These are phyloP conservation scores for Campodea augens DNA, from an alignment of 1,140 invertebrate genomes.

Conservation along the genomic window DNA sequence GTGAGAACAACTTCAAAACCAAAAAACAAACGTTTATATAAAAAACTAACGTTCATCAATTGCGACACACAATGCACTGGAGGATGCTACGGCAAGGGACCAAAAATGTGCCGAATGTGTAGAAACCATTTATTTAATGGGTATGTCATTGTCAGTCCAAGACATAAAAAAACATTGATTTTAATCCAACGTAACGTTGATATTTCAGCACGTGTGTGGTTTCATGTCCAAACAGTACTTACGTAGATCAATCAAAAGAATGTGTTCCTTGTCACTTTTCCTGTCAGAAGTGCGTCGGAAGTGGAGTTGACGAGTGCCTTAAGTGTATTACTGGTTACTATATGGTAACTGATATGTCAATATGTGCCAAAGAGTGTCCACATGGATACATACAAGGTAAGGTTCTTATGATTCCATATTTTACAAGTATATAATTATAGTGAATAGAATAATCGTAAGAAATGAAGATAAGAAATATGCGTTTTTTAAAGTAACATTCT, in stretches of 20 bases:
- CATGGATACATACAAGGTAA: conserved; percentile 67
- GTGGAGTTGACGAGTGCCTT: conserved; percentile 58
- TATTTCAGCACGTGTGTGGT: conserved; percentile 51
- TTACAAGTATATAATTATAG: no score
- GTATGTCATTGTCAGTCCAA: conserved; percentile 21
- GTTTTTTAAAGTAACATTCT: no score
- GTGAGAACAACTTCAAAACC: conserved; percentile 13
- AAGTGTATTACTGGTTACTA: conserved; percentile 59
- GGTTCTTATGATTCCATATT: conserved; percentile 13
- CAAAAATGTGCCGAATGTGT: conserved; percentile 57
- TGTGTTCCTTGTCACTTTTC: conserved; percentile 67
- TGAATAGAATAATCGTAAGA: no score
- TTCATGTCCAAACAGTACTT: conserved; percentile 56
- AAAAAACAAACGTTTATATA: conserved; percentile 13
- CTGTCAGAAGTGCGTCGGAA: conserved; percentile 60
- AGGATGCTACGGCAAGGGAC: conserved; percentile 62
- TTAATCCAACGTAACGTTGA: neutral
- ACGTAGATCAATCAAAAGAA: conserved; percentile 47
- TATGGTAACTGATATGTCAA: conserved; percentile 52
- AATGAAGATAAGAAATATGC: no score
- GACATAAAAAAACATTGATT: neutral
- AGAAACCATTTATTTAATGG: conserved; percentile 58
- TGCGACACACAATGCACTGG: conserved; percentile 67
- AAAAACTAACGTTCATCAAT: conserved; percentile 23
- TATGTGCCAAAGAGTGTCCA: conserved; percentile 62